Evolutionary conservation across 2,797 vertebrate species (phyloP).

Genomic region (Nyctibius grandis): DNA sequence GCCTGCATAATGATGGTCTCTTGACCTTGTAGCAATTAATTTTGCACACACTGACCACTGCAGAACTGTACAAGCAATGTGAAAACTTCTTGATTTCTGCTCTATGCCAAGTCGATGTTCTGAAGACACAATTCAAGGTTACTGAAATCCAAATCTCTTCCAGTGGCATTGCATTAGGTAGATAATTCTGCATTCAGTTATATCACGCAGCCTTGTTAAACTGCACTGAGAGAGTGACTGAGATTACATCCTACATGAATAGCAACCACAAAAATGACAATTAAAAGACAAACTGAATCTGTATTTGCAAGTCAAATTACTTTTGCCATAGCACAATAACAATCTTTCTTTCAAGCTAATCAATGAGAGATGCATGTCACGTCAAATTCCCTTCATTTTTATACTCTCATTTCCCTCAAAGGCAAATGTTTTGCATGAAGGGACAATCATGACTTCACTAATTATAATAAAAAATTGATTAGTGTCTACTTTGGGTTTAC

Average conservation of each 20-base stretch:
- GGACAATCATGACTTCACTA: neutral
- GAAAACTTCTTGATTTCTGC: neutral
- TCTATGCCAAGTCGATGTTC: rapidly evolving
- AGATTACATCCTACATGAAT: neutral
- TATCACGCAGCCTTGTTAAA: neutral
- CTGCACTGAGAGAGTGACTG: neutral
- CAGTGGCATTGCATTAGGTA: neutral
- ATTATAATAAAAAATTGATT: neutral
- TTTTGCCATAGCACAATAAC: neutral
- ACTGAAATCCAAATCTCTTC: neutral
- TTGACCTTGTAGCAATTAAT: neutral
- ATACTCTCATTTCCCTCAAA: neutral
- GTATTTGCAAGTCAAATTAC: neutral
- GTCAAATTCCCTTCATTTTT: neutral
- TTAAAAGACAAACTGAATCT: neutral
- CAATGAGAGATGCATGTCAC: neutral
- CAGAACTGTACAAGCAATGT: neutral
- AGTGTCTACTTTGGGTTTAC: neutral
- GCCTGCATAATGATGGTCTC: neutral
- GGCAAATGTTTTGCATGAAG: neutral
- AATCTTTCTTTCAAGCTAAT: neutral
- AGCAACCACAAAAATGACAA: neutral
- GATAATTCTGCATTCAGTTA: neutral
- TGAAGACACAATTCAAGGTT: neutral
- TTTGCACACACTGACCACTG: neutral